Evolutionary conservation across 2,113 vertebrate genomes (phyloP).

Genomic region (Cavia porcellus): DNA sequence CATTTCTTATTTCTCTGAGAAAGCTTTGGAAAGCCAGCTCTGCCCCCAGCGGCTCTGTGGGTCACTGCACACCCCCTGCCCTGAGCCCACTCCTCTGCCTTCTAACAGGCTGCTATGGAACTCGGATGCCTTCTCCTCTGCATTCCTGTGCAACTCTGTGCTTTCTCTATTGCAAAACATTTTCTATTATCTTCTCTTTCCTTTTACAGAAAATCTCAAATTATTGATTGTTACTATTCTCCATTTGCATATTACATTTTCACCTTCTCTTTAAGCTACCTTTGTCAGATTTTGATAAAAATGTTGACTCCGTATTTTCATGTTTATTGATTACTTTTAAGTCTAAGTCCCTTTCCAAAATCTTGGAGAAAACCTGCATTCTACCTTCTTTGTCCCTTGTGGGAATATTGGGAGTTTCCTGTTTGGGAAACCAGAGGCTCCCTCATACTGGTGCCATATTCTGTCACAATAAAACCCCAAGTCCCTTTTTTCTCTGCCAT

Average conservation of each 20-base stretch:
- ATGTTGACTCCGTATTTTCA: neutral
- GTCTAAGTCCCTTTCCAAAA: fast-evolving
- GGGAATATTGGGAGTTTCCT: neutral
- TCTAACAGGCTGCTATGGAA: neutral
- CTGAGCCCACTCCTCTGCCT: neutral
- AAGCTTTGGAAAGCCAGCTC: neutral
- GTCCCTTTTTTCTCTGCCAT: neutral
- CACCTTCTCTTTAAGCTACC: neutral
- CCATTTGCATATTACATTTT: neutral
- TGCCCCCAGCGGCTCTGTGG: neutral
- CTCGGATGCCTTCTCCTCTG: neutral
- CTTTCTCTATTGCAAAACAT: neutral
- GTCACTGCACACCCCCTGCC: neutral
- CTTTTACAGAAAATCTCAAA: neutral
- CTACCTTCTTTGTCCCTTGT: no score
- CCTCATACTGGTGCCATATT: fast-evolving
- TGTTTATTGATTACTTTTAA: neutral
- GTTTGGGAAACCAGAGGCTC: neutral
- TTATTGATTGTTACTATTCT: neutral
- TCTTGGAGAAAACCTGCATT: neutral
- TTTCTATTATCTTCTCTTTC: neutral
- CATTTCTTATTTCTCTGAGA: neutral
- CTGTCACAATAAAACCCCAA: neutral
- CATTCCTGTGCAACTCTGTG: no score
- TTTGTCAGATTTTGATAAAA: neutral